Evolutionary conservation across 1,140 invertebrate genomes (phyloP), one percentile per base, ranked within the genome.

Genomic region (Frieseomelitta varia): DNA sequence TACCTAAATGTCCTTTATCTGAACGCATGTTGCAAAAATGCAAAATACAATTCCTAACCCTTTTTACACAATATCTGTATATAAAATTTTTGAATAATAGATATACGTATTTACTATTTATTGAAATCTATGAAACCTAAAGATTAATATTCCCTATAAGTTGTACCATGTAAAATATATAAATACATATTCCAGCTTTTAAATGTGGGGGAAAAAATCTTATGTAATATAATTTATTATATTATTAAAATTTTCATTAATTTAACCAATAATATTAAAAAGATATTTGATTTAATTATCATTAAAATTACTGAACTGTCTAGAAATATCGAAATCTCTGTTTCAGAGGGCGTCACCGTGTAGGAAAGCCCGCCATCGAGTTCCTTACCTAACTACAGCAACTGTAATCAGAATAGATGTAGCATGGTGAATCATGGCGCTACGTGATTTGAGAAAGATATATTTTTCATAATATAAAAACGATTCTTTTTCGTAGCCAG

Each of bases 401-500:
- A 79, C 53, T 39, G 53, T 30, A 77, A 51, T 55, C 56, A 76
- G 15, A 65, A 15, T 34, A 34, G 47, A 81, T 78, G 56, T 84
- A 84, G 58, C 30, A 79, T 67, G 77, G 39, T 80, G 82, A 68
- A 84, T 56, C 77, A 84, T 84, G 82, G 77, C 71, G 72, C 58
- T 87, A 61, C 21, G 30, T n/a, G n/a, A 53, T 85, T 79, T 73
- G 61, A 88, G 79, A 76, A 78, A 85, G 30, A 81, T 71, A 77
- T 85, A 69, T 80, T 76, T n/a, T 65, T 73, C 63, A 53, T 72
- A 82, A 82, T 2, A 85, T 88, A 88, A 79, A 71, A 68, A 58
- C 71, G 39, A 69, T 34, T 68, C 8, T 56, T 67, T 30, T 19
- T 6, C 10, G 58, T 68, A 65, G 19, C 15, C 15, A 61, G 24